A percentile compares a stretch with the other conserved stretches of the same genome.
These are phyloP conservation scores for Drosophila kanekoi DNA, from an alignment of 2,888 invertebrate species.

Conservation along the genomic window DNA sequence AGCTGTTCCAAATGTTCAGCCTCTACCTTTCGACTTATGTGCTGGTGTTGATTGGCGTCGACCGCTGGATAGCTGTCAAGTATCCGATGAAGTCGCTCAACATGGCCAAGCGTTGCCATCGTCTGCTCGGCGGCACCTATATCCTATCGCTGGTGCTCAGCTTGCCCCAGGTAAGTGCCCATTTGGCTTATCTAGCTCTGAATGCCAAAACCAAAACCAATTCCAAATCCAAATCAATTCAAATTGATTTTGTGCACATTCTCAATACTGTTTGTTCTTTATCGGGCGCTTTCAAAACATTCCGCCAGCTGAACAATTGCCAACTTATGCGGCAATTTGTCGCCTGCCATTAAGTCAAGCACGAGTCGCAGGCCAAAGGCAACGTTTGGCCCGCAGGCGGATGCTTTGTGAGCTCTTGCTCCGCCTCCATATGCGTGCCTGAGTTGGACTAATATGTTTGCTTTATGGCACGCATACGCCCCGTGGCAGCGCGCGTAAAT, in stretches of 20 bases:
- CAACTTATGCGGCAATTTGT: conserved; percentile 54
- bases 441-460: conserved; percentile 63
- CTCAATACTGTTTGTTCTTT: conserved; percentile 18
- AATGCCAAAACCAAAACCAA: conserved; percentile 2
- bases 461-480: conserved; percentile 73
- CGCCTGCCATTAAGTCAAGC: conserved; percentile 55
- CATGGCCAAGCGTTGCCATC: conserved; percentile 89
- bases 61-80: conserved; percentile 92
- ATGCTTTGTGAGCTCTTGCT: not conserved
- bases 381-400: conserved; percentile 11
- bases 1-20: conserved; percentile 93
- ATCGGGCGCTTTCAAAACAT: conserved; percentile 3
- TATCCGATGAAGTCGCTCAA: conserved; percentile 91
- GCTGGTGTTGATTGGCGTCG: conserved; percentile 92
- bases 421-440: conserved; percentile 27
- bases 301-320: conserved; percentile 24
- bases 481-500: conserved; percentile 60
- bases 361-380: conserved; percentile 4
- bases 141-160: conserved; percentile 90
- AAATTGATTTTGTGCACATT: conserved; percentile 32
- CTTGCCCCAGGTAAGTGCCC: conserved; percentile 90
- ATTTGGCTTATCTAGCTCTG: conserved; percentile 18
- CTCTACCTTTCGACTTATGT: conserved; percentile 93
- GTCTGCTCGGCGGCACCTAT: conserved; percentile 90
- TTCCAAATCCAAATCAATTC: conserved; percentile 46